Percentiles rank a stretch among this genome's conserved stretches.
phyloP scores from a whole-genome alignment of 1,140 invertebrate species.

The Megalopta genalis region DNA sequence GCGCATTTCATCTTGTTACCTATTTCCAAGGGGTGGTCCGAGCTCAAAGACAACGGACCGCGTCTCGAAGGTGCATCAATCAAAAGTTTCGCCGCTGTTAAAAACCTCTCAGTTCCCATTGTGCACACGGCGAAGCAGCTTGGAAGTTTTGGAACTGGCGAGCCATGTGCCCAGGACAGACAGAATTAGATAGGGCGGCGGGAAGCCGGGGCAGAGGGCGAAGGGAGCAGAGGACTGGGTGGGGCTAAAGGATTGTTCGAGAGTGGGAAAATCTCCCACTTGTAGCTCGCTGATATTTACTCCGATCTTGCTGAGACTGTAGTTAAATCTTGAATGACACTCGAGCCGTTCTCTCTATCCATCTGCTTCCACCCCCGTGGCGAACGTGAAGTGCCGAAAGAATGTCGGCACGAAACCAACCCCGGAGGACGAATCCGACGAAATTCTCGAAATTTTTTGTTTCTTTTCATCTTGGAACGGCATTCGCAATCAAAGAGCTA shows the following conservation, averaged over 20 bases:
- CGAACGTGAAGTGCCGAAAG: conserved; percentile 21
- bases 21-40: background rate
- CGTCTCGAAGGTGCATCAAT: conserved; percentile 54
- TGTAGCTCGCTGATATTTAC: conserved; percentile 77
- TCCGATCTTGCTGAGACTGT: conserved; percentile 65
- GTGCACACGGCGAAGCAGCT: conserved; percentile 56
- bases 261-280: conserved; percentile 75
- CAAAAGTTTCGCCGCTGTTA: conserved; percentile 56
- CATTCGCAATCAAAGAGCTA: background rate
- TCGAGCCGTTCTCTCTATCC: conserved; percentile 57
- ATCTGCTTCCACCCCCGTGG: conserved; percentile 27
- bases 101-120: conserved; percentile 65
- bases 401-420: conserved; percentile 16
- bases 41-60: background rate
- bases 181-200: conserved; percentile 34
- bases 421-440: conserved; percentile 27
- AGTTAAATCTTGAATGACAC: conserved; percentile 74
- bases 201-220: conserved; percentile 25
- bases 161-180: conserved; percentile 29
- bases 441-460: background rate
- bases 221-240: conserved; percentile 25
- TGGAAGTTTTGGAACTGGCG: conserved; percentile 65
- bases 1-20: background rate
- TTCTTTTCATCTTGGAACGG: too few relatives aligned
- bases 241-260: conserved; percentile 58